phyloP scores from a whole-genome alignment of 2,113 vertebrate species.

The Camarhynchus parvulus region DNA sequence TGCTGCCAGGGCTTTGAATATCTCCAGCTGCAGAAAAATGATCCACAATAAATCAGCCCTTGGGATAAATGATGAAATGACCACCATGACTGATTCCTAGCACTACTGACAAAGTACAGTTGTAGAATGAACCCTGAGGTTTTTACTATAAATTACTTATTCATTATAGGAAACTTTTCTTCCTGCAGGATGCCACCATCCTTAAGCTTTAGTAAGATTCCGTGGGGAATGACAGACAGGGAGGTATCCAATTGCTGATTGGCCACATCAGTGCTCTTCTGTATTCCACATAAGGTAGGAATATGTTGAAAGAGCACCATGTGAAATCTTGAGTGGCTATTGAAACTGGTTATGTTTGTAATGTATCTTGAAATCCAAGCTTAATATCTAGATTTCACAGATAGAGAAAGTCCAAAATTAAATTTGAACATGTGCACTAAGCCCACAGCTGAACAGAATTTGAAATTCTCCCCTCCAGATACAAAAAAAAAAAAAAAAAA shows the following conservation, averaged over 20 bases:
- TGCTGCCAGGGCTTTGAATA: background rate
- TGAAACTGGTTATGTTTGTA: background rate
- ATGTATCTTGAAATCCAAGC: background rate
- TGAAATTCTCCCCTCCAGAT: background rate
- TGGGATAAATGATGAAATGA: background rate
- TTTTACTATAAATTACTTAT: background rate
- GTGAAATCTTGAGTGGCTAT: background rate
- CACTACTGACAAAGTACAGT: background rate
- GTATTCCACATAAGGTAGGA: background rate
- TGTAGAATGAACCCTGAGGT: background rate
- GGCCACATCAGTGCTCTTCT: background rate
- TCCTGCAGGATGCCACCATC: background rate
- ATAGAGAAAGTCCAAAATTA: background rate
- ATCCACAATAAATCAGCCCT: background rate
- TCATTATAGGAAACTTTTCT: background rate
- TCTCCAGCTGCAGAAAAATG: background rate
- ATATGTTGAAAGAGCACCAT: background rate
- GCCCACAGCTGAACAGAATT: background rate
- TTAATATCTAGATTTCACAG: background rate
- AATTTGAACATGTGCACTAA: background rate
- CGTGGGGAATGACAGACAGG: background rate
- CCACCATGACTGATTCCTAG: background rate
- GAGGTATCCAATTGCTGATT: background rate
- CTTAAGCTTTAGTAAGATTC: background rate
- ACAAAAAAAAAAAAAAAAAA: background rate